A percentile compares a stretch with the other conserved stretches of the same genome.
phyloP scores from a whole-genome alignment of 1,140 invertebrate species.

The Drosophila orosa region DNA sequence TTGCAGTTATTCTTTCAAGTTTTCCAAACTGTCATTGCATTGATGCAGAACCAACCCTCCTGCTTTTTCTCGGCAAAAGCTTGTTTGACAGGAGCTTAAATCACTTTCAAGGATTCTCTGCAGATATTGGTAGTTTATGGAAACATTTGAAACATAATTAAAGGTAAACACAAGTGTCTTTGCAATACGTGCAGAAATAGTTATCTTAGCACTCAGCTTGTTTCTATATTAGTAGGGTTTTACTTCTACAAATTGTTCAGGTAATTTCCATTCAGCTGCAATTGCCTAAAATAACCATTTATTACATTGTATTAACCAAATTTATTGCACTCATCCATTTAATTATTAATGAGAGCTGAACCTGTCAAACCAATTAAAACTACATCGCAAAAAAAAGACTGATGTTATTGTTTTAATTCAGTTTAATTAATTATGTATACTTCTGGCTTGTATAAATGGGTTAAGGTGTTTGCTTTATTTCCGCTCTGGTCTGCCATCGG shows the following conservation, averaged over 20 bases:
- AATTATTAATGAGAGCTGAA: neutral
- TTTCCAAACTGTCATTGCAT: neutral
- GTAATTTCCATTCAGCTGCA: neutral
- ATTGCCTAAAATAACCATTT: neutral
- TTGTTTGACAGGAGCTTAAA: neutral
- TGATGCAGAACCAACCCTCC: too few relatives aligned
- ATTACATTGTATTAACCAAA: neutral
- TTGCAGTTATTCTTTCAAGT: neutral
- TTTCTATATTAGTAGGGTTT: neutral
- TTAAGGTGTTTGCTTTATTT: neutral
- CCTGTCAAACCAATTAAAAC: neutral
- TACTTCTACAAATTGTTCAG: neutral
- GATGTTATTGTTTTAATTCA: neutral
- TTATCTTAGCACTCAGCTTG: neutral
- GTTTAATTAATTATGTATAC: neutral
- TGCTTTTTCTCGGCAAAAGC: neutral
- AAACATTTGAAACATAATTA: slow-evolving; percentile 2
- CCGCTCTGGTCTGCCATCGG: too few relatives aligned
- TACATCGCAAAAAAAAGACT: too few relatives aligned
- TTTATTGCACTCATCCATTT: neutral
- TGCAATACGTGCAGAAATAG: too few relatives aligned
- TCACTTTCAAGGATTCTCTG: neutral
- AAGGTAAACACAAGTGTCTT: neutral
- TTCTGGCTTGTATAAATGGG: too few relatives aligned
- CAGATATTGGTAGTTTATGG: slow-evolving; percentile 5